Conservation (phyloP, 1,140 invertebrate species). For the Samia ricini region DNA sequence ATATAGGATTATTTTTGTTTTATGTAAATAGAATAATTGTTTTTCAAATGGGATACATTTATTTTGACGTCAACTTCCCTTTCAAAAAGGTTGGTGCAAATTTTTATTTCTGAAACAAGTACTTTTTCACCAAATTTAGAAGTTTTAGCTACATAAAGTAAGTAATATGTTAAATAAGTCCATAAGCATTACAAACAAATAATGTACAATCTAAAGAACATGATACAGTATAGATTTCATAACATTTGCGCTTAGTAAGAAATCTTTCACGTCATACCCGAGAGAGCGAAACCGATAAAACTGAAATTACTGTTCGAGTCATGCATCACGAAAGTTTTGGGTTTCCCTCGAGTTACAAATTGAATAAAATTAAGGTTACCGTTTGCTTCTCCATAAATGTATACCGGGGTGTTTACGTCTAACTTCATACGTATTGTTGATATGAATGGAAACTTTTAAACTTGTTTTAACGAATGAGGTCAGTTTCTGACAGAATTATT, state of each 20-base stretch:
- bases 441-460: not conserved
- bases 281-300: slow-evolving; percentile 59
- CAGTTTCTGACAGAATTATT: not conserved
- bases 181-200: not conserved
- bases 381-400: slow-evolving; percentile 14
- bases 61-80: too few species aligned
- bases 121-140: too few species aligned
- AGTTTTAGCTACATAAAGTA: too few species aligned
- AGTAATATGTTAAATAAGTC: too few species aligned
- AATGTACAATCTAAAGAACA: not conserved
- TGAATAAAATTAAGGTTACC: slow-evolving; percentile 66
- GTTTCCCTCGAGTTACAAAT: slow-evolving; percentile 61
- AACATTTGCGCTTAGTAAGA: slow-evolving; percentile 27
- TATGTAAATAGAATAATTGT: too few species aligned
- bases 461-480: not conserved
- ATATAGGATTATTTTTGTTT: too few species aligned
- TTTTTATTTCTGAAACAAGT: too few species aligned
- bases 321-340: slow-evolving; percentile 70
- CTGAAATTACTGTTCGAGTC: slow-evolving; percentile 67
- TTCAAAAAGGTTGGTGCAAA: too few species aligned
- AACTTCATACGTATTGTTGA: slow-evolving; percentile 25
- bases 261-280: slow-evolving; percentile 45
- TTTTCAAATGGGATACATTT: too few species aligned
- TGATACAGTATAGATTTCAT: too few species aligned
- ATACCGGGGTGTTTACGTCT: not conserved